These are phyloP conservation scores for Nothocercus nigrocapillus DNA, from an alignment of 2,113 vertebrate genomes.

Conservation along the genomic window DNA sequence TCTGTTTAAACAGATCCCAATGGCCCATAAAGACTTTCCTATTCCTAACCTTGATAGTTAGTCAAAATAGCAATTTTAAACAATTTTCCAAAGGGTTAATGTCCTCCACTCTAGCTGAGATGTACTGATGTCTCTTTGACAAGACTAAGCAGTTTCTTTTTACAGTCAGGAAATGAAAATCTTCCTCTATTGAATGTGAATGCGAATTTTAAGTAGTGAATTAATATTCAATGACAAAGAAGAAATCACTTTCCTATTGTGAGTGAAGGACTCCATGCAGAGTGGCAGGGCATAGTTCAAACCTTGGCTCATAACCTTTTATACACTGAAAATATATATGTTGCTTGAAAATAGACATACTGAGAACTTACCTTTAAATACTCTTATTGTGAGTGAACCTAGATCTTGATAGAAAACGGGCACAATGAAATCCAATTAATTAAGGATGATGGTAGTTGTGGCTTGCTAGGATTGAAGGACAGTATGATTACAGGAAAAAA, in stretches of 20 bases:
- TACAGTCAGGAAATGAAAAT: neutral
- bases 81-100: neutral
- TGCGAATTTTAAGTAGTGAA: neutral
- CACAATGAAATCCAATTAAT: neutral
- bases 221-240: constrained; percentile 21
- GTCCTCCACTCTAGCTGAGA: neutral
- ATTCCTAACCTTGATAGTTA: neutral
- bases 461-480: neutral
- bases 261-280: neutral
- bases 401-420: neutral
- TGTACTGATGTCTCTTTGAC: neutral
- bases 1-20: neutral
- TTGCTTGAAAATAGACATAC: constrained; percentile 20
- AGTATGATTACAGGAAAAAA: neutral
- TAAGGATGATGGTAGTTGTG: neutral
- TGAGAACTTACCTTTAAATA: constrained; percentile 17
- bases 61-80: neutral
- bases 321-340: neutral
- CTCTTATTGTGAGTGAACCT: neutral
- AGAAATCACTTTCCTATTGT: constrained; percentile 27
- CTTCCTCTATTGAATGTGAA: constrained; percentile 15
- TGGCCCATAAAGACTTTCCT: neutral
- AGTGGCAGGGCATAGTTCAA: neutral
- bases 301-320: neutral
- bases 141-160: neutral